Evolutionary conservation across 1,140 invertebrate genomes (phyloP).

Genomic region (Caenorhabditis remanei): DNA sequence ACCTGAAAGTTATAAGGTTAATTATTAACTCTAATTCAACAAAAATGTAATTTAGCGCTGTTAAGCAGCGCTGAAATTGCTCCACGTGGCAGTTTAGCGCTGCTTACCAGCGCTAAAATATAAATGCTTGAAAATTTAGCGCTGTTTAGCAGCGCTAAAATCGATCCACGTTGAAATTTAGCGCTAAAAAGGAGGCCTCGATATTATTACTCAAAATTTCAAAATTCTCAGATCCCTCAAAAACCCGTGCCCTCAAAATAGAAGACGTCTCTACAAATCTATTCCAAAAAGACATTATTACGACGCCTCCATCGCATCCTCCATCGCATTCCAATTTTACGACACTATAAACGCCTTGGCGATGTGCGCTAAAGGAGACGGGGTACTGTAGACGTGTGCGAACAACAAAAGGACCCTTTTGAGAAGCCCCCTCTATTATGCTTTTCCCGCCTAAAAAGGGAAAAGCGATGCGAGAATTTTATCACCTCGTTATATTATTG

Average conservation of each 20-base stretch:
- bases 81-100: background rate
- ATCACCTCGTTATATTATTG: constrained; percentile 14
- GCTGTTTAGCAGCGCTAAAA: too few species aligned
- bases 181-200: too few species aligned
- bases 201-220: too few species aligned
- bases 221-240: too few species aligned
- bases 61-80: too few species aligned
- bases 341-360: constrained; percentile 33
- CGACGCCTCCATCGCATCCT: background rate
- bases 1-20: too few species aligned
- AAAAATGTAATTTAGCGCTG: too few species aligned
- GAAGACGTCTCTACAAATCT: background rate
- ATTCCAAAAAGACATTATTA: constrained; percentile 22
- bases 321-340: background rate
- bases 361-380: background rate
- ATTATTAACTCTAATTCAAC: too few species aligned
- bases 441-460: background rate
- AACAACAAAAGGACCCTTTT: background rate
- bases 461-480: constrained; percentile 1
- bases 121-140: too few species aligned
- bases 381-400: background rate
- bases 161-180: background rate
- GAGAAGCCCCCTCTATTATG: background rate
- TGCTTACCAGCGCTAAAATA: too few species aligned
- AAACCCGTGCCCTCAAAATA: background rate